Evolutionary conservation across 2,888 invertebrate species (phyloP).

Genomic region (Hirtodrosophila histrioides): DNA sequence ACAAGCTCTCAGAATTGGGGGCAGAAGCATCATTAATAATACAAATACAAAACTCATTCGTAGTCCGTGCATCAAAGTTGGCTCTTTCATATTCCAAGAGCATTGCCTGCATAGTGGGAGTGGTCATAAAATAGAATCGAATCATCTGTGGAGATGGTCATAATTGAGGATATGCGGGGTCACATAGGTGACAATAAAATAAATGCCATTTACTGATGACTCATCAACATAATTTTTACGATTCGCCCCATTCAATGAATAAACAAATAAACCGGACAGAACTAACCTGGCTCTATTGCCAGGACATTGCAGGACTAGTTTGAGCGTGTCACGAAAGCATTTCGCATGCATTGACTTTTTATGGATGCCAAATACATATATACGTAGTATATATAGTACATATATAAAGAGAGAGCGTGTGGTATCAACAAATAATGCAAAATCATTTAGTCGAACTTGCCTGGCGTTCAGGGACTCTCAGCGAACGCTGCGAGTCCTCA

Average conservation of each 20-base stretch:
- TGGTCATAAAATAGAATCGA: conserved; percentile 42
- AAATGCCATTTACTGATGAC: conserved; percentile 79
- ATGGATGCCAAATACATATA: conserved; percentile 45
- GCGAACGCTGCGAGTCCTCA: conserved; percentile 9
- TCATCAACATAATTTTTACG: conserved; percentile 82
- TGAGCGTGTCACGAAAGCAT: conserved; percentile 72
- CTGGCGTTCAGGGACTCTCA: conserved; percentile 18
- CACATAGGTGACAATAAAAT: conserved; percentile 72
- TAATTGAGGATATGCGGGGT: conserved; percentile 55
- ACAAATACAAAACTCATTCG: conserved; percentile 74
- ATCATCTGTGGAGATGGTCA: conserved; percentile 45
- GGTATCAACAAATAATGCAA: conserved; percentile 73
- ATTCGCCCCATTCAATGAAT: conserved; percentile 76
- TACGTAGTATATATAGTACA: too few relatives aligned
- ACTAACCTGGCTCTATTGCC: conserved; percentile 29
- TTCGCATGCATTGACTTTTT: conserved; percentile 81
- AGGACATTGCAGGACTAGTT: conserved; percentile 43
- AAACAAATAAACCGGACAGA: conserved; percentile 73
- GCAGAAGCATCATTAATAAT: conserved; percentile 68
- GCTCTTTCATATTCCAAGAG: conserved; percentile 54
- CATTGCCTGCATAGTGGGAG: conserved; percentile 30
- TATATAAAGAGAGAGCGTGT: conserved; percentile 4
- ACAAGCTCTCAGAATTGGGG: conserved; percentile 7
- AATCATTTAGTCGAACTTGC: conserved; percentile 73
- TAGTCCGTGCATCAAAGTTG: conserved; percentile 61